Conservation (phyloP, 2,888 invertebrate species). For the Entomobrya proxima region DNA sequence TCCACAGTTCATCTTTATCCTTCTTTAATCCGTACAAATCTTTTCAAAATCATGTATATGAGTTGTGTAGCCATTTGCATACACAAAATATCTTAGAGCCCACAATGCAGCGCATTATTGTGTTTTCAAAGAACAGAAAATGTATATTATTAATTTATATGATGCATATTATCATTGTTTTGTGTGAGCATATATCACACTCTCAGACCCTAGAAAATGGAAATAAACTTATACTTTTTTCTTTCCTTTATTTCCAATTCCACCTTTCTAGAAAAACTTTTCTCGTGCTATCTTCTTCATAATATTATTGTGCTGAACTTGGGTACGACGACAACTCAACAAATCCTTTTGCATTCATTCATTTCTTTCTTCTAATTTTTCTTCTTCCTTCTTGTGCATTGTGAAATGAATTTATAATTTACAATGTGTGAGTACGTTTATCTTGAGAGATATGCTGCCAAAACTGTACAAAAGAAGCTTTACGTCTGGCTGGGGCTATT, state of each 20-base stretch:
- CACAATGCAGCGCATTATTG: too few species aligned
- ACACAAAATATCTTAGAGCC: too few species aligned
- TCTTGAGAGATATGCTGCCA: neutral
- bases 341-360: conserved; percentile 8
- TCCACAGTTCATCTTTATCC: neutral
- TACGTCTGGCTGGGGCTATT: neutral
- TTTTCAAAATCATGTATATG: too few species aligned
- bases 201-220: neutral
- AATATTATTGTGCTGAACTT: neutral
- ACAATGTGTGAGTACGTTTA: neutral
- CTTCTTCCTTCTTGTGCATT: neutral
- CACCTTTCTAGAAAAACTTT: neutral
- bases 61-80: too few species aligned
- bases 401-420: conserved; percentile 5
- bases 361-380: neutral
- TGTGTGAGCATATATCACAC: too few species aligned
- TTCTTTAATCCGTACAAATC: conserved; percentile 4
- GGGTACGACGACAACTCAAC: neutral
- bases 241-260: conserved; percentile 1
- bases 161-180: too few species aligned
- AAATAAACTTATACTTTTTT: neutral
- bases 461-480: neutral
- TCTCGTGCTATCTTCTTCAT: neutral
- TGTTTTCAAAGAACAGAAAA: too few species aligned
- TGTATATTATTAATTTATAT: too few species aligned